A percentile compares a stretch with the other conserved stretches of the same genome.
phyloP scores from a whole-genome alignment of 2,113 vertebrate species.

The Sinocyclocheilus anshuiensis region DNA sequence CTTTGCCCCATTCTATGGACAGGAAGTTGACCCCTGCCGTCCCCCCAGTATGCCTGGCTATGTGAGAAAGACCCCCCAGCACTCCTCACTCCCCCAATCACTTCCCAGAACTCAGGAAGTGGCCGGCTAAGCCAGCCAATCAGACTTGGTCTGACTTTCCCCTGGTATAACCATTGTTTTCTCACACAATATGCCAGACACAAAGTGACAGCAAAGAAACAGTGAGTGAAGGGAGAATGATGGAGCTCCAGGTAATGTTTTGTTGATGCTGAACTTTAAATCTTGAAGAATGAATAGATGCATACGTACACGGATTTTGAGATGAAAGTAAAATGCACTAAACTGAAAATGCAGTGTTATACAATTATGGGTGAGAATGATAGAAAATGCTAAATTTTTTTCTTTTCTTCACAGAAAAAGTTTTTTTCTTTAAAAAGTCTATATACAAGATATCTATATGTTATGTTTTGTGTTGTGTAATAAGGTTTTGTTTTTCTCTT shows the following conservation, averaged over 20 bases:
- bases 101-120: constrained; percentile 82
- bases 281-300: not conserved
- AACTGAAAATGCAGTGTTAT: not conserved
- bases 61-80: constrained; percentile 65
- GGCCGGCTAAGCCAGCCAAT: constrained; percentile 72
- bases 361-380: not conserved
- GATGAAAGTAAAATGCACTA: no score
- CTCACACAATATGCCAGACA: constrained; percentile 79
- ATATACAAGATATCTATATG: not conserved
- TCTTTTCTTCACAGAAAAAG: not conserved
- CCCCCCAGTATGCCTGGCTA: constrained; percentile 48
- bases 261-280: constrained; percentile 27
- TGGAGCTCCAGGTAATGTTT: constrained; percentile 29
- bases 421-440: not conserved
- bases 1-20: constrained; percentile 79
- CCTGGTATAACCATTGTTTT: constrained; percentile 78
- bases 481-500: not conserved
- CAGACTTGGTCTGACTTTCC: constrained; percentile 74
- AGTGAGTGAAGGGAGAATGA: constrained; percentile 37
- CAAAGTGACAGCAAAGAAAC: constrained; percentile 61
- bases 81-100: constrained; percentile 64
- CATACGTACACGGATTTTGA: not conserved
- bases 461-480: not conserved
- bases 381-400: not conserved
- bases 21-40: constrained; percentile 71